Percentiles rank a stretch among this genome's conserved stretches.
phyloP scores from a whole-genome alignment of 2,797 vertebrate genomes.

The Malurus splendens region DNA sequence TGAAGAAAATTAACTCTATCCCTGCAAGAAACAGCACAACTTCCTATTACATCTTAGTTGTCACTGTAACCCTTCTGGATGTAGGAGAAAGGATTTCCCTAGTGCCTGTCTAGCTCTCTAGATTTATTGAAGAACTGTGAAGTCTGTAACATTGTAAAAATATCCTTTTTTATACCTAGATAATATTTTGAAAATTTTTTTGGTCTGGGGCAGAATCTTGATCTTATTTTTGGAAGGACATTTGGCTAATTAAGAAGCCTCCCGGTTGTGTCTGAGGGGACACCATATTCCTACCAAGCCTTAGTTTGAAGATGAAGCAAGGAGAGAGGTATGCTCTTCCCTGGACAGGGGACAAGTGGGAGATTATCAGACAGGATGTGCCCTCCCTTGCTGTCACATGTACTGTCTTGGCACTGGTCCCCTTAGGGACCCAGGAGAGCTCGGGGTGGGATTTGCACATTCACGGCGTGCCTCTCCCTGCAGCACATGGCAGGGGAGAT shows the following conservation, averaged over 20 bases:
- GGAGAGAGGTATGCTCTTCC: neutral
- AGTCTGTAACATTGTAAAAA: neutral
- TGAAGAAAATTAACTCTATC: neutral
- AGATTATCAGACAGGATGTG: neutral
- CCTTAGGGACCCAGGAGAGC: neutral
- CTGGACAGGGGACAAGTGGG: neutral
- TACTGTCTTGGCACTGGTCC: neutral
- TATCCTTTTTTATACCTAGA: neutral
- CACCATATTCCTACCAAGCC: neutral
- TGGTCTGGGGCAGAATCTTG: neutral
- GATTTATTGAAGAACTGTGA: neutral
- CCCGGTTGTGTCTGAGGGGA: neutral
- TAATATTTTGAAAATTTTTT: neutral
- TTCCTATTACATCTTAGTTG: neutral
- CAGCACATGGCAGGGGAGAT: neutral
- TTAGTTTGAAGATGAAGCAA: neutral
- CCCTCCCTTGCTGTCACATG: neutral
- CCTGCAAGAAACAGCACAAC: neutral
- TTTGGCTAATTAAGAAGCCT: neutral
- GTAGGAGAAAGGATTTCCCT: neutral
- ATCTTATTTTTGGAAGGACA: neutral
- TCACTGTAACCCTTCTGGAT: neutral
- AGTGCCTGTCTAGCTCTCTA: neutral
- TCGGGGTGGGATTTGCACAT: neutral
- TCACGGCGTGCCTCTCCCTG: accelerated